Base-by-base conservation (phyloP, 2,888 invertebrate genomes). In the Dryobota labecula region DNA sequence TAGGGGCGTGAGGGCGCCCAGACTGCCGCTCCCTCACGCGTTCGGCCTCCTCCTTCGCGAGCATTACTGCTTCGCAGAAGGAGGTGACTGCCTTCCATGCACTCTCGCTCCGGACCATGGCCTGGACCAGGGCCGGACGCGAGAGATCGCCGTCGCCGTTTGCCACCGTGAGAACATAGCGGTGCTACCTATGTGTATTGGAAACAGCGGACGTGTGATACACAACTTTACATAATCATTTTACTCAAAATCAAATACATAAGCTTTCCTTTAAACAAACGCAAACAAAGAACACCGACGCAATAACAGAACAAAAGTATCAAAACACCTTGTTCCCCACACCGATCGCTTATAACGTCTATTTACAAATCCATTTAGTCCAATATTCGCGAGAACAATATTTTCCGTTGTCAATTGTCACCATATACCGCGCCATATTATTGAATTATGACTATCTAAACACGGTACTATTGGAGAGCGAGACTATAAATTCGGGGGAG, bases 401-500 rank as follows among this genome's bases (percentile, higher is more conserved):
- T 85, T 87, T 84, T 82, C 87, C 85, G 85, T 84, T 84, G 86
- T 84, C 86, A 85, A 86, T 87, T 88, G 88, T 88, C 86, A 83
- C 86, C 83, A 84, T 85, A 84, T 85, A 86, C 80, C 82, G 73
- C 74, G 73, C 67, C 73, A 66, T 84, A 85, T 84, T 85, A 89
- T 88, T 90, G 88, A 91, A 87, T 91, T 90, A 91, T 89, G 85
- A 81, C 84, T 81, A 82, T 88, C 86, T 87, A 89, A 90, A 88
- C 89, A 87, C 74, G 80, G 80, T 77, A 68, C 75, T 85, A 84
- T 80, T 82, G 83, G 83, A 84, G 79, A 81, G 87, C 84, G 85
- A 78, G 73, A 80, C 88, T 88, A 91, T 92, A 92, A 92, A 92
- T 92, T 89, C 83, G 82, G 72, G 82, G 82, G 85, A 87, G 88